These are phyloP conservation scores for Amblyraja radiata DNA, from an alignment of 2,797 vertebrate species.

Conservation along the genomic window DNA sequence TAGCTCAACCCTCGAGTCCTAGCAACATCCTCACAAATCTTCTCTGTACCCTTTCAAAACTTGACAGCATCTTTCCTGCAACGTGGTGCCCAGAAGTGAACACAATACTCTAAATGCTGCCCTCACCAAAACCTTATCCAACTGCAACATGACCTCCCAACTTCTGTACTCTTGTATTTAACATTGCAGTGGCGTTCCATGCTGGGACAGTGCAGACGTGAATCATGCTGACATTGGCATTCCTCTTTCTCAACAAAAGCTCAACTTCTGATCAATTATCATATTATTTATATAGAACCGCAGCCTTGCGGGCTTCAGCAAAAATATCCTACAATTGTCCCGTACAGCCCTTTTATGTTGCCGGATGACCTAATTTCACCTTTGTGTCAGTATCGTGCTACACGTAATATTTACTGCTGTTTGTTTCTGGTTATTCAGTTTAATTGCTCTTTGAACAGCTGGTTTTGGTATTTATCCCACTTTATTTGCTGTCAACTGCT, in stretches of 20 bases:
- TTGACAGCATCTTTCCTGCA: no score
- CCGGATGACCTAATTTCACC: not conserved
- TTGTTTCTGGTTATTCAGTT: slow-evolving; percentile 14
- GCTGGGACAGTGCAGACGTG: no score
- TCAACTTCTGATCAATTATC: not conserved
- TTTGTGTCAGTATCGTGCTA: not conserved
- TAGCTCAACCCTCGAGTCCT: no score
- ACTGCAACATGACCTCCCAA: no score
- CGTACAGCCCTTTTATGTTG: not conserved
- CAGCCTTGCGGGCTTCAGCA: not conserved
- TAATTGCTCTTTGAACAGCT: slow-evolving; percentile 25
- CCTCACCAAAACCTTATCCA: no score
- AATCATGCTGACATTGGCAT: not conserved
- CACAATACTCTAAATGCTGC: no score
- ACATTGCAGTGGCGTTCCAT: not conserved
- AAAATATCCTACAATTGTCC: not conserved
- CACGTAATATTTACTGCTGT: slow-evolving; percentile 4
- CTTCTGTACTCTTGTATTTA: not conserved
- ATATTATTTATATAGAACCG: not conserved
- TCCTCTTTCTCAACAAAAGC: not conserved
- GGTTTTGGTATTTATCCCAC: not conserved
- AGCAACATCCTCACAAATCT: no score
- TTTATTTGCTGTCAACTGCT: slow-evolving; percentile 5
- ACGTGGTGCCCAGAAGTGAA: no score
- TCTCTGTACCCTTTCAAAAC: no score